Percentiles rank a stretch among this genome's conserved stretches.
These are phyloP conservation scores for Zygogramma bicolorata DNA, from an alignment of 2,888 invertebrate species.

Conservation along the genomic window DNA sequence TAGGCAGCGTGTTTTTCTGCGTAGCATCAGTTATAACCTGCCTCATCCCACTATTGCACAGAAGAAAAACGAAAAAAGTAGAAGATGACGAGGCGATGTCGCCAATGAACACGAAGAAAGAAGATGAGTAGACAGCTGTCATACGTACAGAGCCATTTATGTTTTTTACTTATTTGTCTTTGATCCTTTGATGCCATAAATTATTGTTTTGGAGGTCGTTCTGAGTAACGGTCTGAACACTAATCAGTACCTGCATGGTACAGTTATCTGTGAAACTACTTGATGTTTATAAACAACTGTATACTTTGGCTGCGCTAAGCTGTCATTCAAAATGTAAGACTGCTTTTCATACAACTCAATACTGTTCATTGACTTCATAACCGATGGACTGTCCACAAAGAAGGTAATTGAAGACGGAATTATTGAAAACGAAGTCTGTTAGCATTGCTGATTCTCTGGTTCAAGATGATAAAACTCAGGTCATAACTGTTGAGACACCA, in stretches of 20 bases:
- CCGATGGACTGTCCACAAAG: too few species aligned
- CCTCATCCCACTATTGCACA: slow-evolving; percentile 17
- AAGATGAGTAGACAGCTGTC: background rate
- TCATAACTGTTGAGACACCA: too few species aligned
- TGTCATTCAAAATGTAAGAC: too few species aligned
- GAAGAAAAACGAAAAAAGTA: background rate
- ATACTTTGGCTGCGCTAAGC: too few species aligned
- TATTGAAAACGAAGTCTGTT: too few species aligned
- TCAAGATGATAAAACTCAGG: too few species aligned
- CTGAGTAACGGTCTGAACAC: background rate
- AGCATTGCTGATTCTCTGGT: too few species aligned
- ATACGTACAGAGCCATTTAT: background rate
- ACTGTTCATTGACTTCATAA: too few species aligned
- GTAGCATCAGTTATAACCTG: slow-evolving; percentile 72
- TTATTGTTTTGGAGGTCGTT: background rate
- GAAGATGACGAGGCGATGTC: slow-evolving; percentile 11
- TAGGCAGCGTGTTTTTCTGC: slow-evolving; percentile 90
- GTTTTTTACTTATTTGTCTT: background rate
- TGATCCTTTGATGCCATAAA: background rate
- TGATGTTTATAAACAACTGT: too few species aligned
- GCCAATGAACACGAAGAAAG: slow-evolving; percentile 11
- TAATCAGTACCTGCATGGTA: background rate
- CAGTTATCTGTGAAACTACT: background rate
- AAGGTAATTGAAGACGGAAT: too few species aligned
- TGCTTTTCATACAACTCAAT: too few species aligned